Evolutionary conservation across 2,113 vertebrate species (phyloP), one percentile per base, ranked within the genome.

Genomic region (Scatophagus argus): DNA sequence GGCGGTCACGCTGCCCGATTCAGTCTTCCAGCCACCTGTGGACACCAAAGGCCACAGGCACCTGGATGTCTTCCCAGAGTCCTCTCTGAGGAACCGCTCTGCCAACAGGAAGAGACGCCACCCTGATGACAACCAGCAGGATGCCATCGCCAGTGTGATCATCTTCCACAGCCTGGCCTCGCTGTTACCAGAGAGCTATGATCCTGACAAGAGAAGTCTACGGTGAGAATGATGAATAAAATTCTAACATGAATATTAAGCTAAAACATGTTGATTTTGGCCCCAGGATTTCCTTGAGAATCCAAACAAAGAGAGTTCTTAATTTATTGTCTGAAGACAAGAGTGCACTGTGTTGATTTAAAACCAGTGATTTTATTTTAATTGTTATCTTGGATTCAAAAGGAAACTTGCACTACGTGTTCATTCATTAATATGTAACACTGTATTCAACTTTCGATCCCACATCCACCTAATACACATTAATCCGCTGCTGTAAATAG

Each of bases 201-300:
- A 99, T 85, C 95, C 95, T 0, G 97, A 99, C 93, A 97, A 97
- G 92, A 95, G 98, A 72, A 99, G 97, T 87, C 95, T 99, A 58
- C 93, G 98, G 98, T 97, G 81, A 71, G 83, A 62, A 52, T 0
- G 0, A 58, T 1, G 6, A 16, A 46, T 13, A 39, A 73, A 36
- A 2, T n/a, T n/a, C 27, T 23, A 12, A 47, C 46, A 44, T n/a
- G 46, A 47, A 4, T n/a, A n/a, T n/a, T n/a, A n/a, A n/a, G n/a
- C n/a, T n/a, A n/a, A n/a, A n/a, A n/a, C n/a, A n/a, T n/a, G n/a
- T n/a, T n/a, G n/a, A n/a, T n/a, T n/a, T n/a, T n/a, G n/a, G n/a
- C n/a, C n/a, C n/a, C n/a, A n/a, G n/a, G n/a, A n/a, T n/a, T n/a
- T n/a, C n/a, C n/a, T n/a, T n/a, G n/a, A n/a, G n/a, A n/a, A n/a